A percentile compares a stretch with the other conserved stretches of the same genome.
Evolutionary conservation across 1,140 invertebrate genomes (phyloP).

Genomic region (Drosophila albomicans): DNA sequence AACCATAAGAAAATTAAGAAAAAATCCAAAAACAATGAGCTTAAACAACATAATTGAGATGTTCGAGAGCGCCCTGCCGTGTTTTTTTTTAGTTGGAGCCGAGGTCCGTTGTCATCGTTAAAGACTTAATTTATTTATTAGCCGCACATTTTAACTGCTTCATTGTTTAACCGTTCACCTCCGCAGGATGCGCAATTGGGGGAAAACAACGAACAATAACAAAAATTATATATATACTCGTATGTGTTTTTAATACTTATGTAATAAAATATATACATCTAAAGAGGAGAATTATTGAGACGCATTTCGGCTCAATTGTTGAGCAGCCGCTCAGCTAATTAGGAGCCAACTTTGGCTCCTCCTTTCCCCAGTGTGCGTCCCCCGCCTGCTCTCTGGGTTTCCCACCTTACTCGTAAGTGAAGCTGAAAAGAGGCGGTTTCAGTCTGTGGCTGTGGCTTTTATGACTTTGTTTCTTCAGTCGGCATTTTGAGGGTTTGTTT

Average conservation of each 20-base stretch:
- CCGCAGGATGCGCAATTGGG: conserved; percentile 17
- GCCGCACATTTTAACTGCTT: conserved; percentile 70
- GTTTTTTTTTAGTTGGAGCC: not conserved
- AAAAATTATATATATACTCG: conserved; percentile 11
- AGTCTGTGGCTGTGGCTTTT: conserved; percentile 53
- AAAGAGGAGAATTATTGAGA: conserved; percentile 39
- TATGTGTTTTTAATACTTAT: not conserved
- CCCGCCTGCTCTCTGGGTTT: not conserved
- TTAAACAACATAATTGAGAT: conserved; percentile 76
- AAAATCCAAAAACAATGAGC: conserved; percentile 78
- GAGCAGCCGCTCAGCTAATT: conserved; percentile 48
- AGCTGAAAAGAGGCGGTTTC: conserved; percentile 25
- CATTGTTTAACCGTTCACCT: conserved; percentile 59
- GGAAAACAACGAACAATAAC: conserved; percentile 24
- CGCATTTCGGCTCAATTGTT: conserved; percentile 35
- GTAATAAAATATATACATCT: conserved; percentile 42
- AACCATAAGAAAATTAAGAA: conserved; percentile 77
- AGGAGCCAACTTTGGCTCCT: conserved; percentile 28
- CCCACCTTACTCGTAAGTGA: not conserved
- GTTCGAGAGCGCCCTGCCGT: conserved; percentile 52
- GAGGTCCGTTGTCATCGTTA: conserved; percentile 72
- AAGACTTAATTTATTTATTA: conserved; percentile 83
- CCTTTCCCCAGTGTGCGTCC: not conserved
- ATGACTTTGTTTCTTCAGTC: conserved; percentile 47
- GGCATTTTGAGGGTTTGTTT: conserved; percentile 65